Percentiles rank a stretch among this genome's conserved stretches.
Conservation (phyloP, 2,888 invertebrate genomes). For the Amaurobius ferox region DNA sequence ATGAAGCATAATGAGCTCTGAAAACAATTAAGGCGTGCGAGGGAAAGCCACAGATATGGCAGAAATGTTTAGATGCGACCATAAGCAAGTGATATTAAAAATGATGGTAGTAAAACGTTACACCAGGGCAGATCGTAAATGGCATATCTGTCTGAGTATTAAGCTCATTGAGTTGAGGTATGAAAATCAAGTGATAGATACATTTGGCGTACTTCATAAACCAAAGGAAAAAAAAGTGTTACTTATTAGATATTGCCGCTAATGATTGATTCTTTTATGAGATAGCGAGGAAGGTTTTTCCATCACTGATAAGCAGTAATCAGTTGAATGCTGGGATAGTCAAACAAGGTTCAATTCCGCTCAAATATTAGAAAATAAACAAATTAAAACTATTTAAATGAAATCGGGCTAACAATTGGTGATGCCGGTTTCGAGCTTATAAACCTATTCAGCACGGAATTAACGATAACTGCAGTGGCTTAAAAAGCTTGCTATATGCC, state of each 20-base stretch:
- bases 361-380: too few species aligned
- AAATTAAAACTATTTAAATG: too few species aligned
- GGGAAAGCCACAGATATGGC: slow-evolving; percentile 18
- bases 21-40: slow-evolving; percentile 24
- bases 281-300: too few species aligned
- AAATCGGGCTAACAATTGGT: too few species aligned
- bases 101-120: slow-evolving; percentile 1
- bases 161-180: slow-evolving; percentile 27
- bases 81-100: slow-evolving; percentile 27
- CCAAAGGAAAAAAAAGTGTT: neutral
- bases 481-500: too few species aligned
- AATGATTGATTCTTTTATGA: neutral
- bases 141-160: slow-evolving; percentile 31
- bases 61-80: slow-evolving; percentile 10
- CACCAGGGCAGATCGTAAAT: slow-evolving; percentile 4
- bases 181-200: slow-evolving; percentile 29
- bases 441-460: too few species aligned
- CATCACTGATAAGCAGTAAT: too few species aligned
- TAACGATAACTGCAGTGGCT: too few species aligned
- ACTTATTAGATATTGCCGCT: neutral
- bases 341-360: too few species aligned
- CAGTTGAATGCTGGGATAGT: too few species aligned
- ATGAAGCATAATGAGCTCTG: slow-evolving; percentile 13
- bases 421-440: too few species aligned
- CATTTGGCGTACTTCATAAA: neutral